Evolutionary conservation across 2,888 invertebrate genomes (phyloP), one percentile per base, ranked within the genome.

Genomic region (Tachina fera): DNA sequence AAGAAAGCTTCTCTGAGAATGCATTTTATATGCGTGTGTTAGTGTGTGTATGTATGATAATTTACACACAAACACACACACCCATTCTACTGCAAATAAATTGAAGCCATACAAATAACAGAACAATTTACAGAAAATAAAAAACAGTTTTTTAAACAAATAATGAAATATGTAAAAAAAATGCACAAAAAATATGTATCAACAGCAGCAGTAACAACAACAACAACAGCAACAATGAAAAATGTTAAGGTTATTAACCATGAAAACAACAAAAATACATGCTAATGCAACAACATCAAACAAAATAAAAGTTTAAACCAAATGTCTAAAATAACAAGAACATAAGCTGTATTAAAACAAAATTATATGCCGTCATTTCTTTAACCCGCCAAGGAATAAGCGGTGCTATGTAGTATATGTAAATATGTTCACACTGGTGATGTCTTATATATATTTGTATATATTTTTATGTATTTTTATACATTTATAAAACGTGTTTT

Each of bases 41-140:
- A 5, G 13, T 56, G 45, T 47, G 14, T 76, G 9, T 16, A 11
- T 63, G 63, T 22, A 22, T 31, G 67, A 45, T 74, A 74, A 74
- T 0, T 39, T 14, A 39, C 39, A 43, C 47, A 61, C 49, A 53
- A n/a, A 71, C 11, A 43, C 41, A 67, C 41, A 68, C 51, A 14
- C 8, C 14, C 14, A 51, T 49, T 14, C 65, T 53, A 31, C 14
- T 51, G n/a, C 58, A 65, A 83, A 67, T 60, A 67, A 68, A 76
- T 76, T 83, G 86, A 86, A 86, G 86, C 86, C 86, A 86, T 86
- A 86, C 80, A 84, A 84, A 81, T 82, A 86, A 79, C 76, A 78
- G 83, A 79, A 79, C 65, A 75, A 71, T 77, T 81, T 74, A 51
- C 22, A 79, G 49, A 71, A 76, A 76, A 53, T 31, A 65, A 67